These are phyloP conservation scores for Cepphus grylle DNA, from an alignment of 2,113 vertebrate genomes.

Conservation along the genomic window DNA sequence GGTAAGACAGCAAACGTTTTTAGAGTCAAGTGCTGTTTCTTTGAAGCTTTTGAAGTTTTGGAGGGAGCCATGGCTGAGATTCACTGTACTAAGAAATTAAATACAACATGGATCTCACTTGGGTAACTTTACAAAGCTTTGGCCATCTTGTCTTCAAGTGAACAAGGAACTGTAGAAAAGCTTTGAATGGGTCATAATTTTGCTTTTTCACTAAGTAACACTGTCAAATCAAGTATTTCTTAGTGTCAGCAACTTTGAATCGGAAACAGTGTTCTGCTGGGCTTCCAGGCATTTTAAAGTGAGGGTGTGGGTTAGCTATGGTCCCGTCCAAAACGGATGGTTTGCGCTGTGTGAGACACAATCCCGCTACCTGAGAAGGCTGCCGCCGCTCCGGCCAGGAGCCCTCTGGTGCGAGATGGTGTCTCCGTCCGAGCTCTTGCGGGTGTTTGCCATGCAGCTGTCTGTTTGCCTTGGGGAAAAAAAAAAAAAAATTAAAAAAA, in stretches of 20 bases:
- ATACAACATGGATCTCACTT: background rate
- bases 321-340: accelerated
- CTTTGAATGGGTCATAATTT: background rate
- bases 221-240: background rate
- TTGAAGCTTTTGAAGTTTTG: background rate
- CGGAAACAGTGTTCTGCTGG: background rate
- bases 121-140: background rate
- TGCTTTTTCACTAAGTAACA: background rate
- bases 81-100: background rate
- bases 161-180: background rate
- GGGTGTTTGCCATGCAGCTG: background rate
- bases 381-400: accelerated
- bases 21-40: background rate
- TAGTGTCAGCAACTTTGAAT: background rate
- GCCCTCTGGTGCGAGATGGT: background rate
- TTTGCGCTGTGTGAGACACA: background rate
- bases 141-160: background rate
- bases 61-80: background rate
- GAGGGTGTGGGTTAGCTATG: background rate
- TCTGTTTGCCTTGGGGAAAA: background rate
- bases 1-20: background rate
- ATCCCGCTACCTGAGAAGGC: background rate
- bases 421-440: background rate
- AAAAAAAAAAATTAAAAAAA: too few species aligned
- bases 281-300: background rate